Base-by-base conservation (phyloP, 2,797 vertebrate genomes). In the Sciurus carolinensis region DNA sequence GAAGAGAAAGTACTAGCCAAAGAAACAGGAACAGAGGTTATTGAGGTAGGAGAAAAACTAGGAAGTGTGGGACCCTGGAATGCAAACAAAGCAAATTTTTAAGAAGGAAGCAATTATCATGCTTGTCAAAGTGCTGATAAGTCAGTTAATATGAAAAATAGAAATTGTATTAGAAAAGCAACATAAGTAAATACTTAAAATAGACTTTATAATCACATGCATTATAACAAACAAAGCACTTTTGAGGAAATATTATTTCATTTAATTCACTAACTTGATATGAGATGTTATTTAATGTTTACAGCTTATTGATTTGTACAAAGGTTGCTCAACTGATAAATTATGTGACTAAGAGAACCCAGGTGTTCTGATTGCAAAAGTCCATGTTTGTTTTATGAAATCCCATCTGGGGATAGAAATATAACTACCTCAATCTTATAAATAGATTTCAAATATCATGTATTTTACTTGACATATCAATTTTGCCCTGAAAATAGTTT, bases 391-490 rank as follows among this genome's bases (percentile, higher is more conserved):
- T 92, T 84, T 90, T 4, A 76, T 77, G 66, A 91, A 94, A 95
- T 93, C 14, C 22, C n/a, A 87, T 62, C 93, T 83, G 10, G 28
- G 82, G 18, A 52, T 30, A 80, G 72, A 92, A 87, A 72, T 72
- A 57, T 47, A 91, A 52, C 30, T 91, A 75, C 33, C 30, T 86
- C 88, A 50, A 54, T 87, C 57, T 94, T 87, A 20, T 2, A 87
- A 96, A 80, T 15, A 39, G 79, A 89, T 44, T 94, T 93, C 2
- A 93, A 90, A 69, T 90, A 75, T 83, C 24, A 71, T 94, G 22
- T 33, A 83, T 95, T 92, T 90, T 76, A 90, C 50, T 92, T 86
- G 92, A 94, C 72, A 76, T 80, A 73, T 11, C 59, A 81, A 91
- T 82, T 95, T 96, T 91, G 8, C 93, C 57, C 72, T 7, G 10